Conservation (phyloP, 2,888 invertebrate species). For the Sminthurinus aureus region DNA sequence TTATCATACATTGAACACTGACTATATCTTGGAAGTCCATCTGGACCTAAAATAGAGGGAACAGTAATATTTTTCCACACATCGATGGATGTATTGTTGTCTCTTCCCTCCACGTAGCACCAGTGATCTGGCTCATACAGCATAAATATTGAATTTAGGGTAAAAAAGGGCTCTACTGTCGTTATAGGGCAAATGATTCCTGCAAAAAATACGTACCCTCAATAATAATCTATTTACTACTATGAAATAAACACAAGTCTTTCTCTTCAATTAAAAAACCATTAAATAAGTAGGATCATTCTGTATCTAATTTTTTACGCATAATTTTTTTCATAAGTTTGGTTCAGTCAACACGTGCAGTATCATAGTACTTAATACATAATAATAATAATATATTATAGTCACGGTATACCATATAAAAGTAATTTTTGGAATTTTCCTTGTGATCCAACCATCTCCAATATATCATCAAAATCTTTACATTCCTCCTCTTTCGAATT, state of each 20-base stretch:
- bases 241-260: no score
- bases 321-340: no score
- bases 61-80: conserved; percentile 68
- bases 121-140: conserved; percentile 64
- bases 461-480: conserved; percentile 67
- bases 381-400: no score
- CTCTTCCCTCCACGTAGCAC: conserved; percentile 68
- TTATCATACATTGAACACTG: conserved; percentile 19
- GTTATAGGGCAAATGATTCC: conserved; percentile 61
- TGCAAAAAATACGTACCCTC: no score
- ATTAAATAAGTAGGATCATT: no score
- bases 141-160: conserved; percentile 58
- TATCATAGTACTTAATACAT: no score
- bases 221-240: no score
- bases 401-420: conserved; percentile 50
- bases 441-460: conserved; percentile 63
- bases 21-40: conserved; percentile 1
- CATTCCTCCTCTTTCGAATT: conserved; percentile 13
- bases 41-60: conserved; percentile 63
- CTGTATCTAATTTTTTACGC: no score
- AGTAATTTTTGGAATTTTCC: conserved; percentile 55
- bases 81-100: conserved; percentile 52
- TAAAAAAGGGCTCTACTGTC: conserved; percentile 66
- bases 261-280: no score
- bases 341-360: no score